Conservation (phyloP, 2,888 invertebrate genomes). For the Dryococelus australis region DNA sequence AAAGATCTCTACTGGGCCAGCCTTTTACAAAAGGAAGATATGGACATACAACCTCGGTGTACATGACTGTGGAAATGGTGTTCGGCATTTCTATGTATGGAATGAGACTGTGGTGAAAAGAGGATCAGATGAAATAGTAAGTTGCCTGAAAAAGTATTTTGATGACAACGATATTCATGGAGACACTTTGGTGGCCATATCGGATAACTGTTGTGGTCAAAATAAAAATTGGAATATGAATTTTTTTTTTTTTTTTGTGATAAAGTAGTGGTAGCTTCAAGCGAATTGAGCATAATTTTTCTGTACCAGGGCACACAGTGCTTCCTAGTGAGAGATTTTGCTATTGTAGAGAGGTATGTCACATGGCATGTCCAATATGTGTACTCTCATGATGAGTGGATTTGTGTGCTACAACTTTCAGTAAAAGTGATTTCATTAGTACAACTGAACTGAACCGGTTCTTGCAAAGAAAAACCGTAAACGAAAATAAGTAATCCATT, state of each 20-base stretch:
- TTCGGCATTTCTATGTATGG: neutral
- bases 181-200: no score
- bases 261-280: neutral
- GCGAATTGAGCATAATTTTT: neutral
- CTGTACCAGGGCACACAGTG: neutral
- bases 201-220: neutral
- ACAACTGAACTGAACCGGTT: no score
- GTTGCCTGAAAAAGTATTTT: constrained; percentile 25
- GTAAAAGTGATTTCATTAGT: no score
- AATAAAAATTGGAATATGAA: neutral
- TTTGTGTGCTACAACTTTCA: neutral
- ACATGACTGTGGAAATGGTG: no score
- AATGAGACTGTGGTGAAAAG: neutral
- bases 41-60: constrained; percentile 17
- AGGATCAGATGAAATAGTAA: neutral
- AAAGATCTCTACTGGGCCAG: neutral
- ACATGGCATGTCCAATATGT: neutral
- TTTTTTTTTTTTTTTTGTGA: neutral
- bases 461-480: no score
- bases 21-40: constrained; percentile 17
- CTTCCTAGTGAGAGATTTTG: neutral
- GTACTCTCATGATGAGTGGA: neutral
- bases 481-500: no score
- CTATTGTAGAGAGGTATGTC: neutral
- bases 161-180: neutral